A percentile compares a stretch with the other conserved stretches of the same genome.
These are phyloP conservation scores for Pollenia labialis DNA, from an alignment of 2,888 invertebrate genomes.

Conservation along the genomic window DNA sequence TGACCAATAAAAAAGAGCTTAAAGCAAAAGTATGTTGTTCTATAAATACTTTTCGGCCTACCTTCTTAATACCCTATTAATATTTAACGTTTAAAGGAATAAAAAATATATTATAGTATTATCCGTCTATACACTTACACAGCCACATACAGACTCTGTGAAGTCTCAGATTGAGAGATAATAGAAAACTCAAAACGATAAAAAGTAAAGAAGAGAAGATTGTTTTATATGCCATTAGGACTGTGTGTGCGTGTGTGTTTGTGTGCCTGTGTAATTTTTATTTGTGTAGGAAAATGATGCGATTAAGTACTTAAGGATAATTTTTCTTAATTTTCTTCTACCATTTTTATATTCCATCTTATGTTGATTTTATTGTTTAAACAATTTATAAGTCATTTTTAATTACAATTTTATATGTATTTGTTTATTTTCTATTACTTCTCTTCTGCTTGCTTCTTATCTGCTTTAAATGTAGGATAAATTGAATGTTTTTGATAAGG, in stretches of 20 bases:
- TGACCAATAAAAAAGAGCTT: no score
- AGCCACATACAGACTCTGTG: background rate
- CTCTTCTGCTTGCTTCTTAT: no score
- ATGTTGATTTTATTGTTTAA: conserved; percentile 69
- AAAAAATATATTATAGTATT: conserved; percentile 17
- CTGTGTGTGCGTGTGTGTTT: background rate
- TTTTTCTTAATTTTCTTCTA: conserved; percentile 48
- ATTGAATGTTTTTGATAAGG: conserved; percentile 38
- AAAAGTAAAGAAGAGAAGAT: conserved; percentile 2
- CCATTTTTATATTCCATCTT: conserved; percentile 56
- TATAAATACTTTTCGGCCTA: background rate
- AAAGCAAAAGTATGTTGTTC: no score
- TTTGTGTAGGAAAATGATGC: conserved; percentile 36
- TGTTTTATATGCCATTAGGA: background rate
- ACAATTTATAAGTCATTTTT: conserved; percentile 71
- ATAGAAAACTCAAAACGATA: conserved; percentile 52
- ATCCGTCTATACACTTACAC: background rate
- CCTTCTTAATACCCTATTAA: background rate
- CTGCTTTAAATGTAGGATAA: conserved; percentile 16
- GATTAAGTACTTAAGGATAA: conserved; percentile 64
- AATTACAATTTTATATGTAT: conserved; percentile 54
- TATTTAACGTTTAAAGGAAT: background rate
- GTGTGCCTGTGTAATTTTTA: background rate
- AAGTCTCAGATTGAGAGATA: conserved; percentile 47
- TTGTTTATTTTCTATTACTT: conserved; percentile 16